Conservation (phyloP, 2,888 invertebrate species). For the Fragum fragum region DNA sequence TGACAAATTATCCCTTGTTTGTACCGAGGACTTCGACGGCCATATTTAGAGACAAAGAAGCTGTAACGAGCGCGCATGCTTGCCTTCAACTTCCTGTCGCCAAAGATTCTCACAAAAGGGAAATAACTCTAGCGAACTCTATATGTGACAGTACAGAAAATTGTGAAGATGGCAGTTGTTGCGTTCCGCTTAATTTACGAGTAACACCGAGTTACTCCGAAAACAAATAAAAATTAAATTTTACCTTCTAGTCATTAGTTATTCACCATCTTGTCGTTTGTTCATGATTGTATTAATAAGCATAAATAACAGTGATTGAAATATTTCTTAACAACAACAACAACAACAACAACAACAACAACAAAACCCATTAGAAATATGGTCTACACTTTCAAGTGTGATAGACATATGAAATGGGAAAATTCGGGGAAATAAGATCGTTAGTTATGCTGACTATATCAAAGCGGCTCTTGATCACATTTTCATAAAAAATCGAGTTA, state of each 20-base stretch:
- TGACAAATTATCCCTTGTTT: slow-evolving; percentile 47
- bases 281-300: no score
- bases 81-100: background rate
- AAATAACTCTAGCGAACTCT: background rate
- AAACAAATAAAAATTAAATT: background rate
- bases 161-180: slow-evolving; percentile 23
- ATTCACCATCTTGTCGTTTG: no score
- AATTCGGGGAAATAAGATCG: no score
- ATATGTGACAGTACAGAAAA: slow-evolving; percentile 29
- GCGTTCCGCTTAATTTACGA: slow-evolving; percentile 44
- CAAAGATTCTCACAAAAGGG: background rate
- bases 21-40: slow-evolving; percentile 9
- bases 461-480: no score
- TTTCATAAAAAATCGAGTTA: no score
- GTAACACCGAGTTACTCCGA: slow-evolving; percentile 25
- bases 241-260: background rate
- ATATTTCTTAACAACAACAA: no score
- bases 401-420: no score
- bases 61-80: background rate
- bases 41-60: slow-evolving; percentile 11
- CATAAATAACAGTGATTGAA: no score
- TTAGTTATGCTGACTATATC: no score
- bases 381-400: no score
- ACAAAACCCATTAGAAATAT: no score
- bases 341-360: no score